A percentile compares a stretch with the other conserved stretches of the same genome.
phyloP scores from a whole-genome alignment of 2,888 invertebrate genomes.

The Callyntrura sp. region DNA sequence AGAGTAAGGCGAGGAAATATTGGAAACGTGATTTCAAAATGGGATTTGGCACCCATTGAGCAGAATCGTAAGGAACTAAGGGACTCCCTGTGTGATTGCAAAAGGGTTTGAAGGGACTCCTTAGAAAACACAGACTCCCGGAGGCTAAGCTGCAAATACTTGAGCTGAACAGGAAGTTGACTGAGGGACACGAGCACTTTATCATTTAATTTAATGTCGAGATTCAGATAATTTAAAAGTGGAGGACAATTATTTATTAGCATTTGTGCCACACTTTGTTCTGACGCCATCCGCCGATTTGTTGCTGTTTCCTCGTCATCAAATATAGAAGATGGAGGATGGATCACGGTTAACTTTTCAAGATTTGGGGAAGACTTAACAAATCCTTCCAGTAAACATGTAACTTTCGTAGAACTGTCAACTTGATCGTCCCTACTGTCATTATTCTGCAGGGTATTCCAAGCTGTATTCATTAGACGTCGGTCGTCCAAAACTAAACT shows the following conservation, averaged over 20 bases:
- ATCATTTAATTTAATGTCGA: conserved; percentile 65
- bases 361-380: conserved; percentile 54
- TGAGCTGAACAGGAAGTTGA: conserved; percentile 42
- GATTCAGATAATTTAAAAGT: conserved; percentile 39
- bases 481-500: conserved; percentile 76
- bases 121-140: conserved; percentile 56
- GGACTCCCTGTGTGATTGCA: conserved; percentile 49
- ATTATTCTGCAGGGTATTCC: neutral
- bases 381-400: conserved; percentile 36
- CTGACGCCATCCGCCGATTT: conserved; percentile 14
- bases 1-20: conserved; percentile 17
- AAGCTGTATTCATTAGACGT: neutral
- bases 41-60: conserved; percentile 71
- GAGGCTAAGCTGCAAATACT: conserved; percentile 62
- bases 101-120: conserved; percentile 53
- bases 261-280: conserved; percentile 64
- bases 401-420: no score
- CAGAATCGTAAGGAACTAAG: conserved; percentile 49
- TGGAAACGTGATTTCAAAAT: conserved; percentile 68
- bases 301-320: conserved; percentile 52
- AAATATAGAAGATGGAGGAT: conserved; percentile 61
- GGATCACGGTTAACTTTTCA: conserved; percentile 50
- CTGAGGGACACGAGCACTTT: conserved; percentile 39
- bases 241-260: conserved; percentile 6
- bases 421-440: no score